Conservation (phyloP, 2,113 vertebrate genomes). For the Sula dactylatra region DNA sequence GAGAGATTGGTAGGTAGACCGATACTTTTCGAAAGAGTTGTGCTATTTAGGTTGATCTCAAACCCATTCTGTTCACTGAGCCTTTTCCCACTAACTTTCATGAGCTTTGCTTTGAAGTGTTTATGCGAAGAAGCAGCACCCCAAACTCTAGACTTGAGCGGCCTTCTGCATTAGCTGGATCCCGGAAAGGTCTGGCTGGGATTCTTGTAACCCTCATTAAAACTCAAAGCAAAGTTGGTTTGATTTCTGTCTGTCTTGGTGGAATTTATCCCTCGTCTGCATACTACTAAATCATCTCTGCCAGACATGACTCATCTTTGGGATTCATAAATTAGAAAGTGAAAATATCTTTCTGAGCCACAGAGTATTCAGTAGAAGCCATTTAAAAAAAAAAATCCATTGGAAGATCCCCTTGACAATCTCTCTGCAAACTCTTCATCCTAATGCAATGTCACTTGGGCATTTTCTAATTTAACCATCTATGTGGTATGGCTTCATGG, state of each 20-base stretch:
- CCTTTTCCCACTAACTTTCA: background rate
- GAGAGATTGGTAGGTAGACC: background rate
- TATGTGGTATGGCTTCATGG: background rate
- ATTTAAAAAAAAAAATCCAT: background rate
- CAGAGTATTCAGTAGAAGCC: background rate
- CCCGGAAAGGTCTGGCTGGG: background rate
- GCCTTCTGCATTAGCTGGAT: background rate
- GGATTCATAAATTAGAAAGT: conserved; percentile 30
- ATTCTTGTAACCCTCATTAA: conserved; percentile 9
- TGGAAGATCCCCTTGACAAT: background rate
- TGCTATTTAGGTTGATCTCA: background rate
- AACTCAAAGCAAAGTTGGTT: background rate
- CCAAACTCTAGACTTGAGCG: background rate
- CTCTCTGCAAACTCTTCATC: background rate
- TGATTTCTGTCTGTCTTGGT: conserved; percentile 35
- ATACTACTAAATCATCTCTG: conserved; percentile 2
- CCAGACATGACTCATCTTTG: conserved; percentile 55
- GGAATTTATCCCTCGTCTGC: conserved; percentile 41
- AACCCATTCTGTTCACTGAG: background rate
- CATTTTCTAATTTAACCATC: background rate
- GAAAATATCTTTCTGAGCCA: conserved; percentile 1
- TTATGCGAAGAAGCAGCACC: background rate
- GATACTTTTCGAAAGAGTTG: background rate
- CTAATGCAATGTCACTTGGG: background rate
- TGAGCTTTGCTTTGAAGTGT: conserved; percentile 13